Evolutionary conservation across 2,113 vertebrate species (phyloP), one percentile per base, ranked within the genome.

Genomic region (Mesembrinibis cayennensis): DNA sequence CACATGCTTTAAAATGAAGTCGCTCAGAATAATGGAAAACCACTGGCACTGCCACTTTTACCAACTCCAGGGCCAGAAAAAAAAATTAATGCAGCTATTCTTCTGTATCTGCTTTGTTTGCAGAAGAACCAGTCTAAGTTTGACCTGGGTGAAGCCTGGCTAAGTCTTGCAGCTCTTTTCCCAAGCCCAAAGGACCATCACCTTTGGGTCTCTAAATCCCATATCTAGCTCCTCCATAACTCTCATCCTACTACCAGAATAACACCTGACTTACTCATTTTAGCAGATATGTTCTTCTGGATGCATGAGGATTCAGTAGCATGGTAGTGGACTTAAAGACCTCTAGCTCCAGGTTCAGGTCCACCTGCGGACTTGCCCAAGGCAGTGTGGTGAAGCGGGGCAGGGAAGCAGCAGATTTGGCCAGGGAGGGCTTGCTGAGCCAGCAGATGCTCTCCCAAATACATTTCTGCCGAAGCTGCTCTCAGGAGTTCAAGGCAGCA

Each of bases 331-430:
- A 45, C 4, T 58, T 62, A 6, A 67, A 66, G 7, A 10, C 30
- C 34, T 84, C 10, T 6, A n/a, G 49, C 9, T 50, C 18, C 55
- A 34, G 70, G 26, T 47, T 32, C 61, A 62, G 34, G 12, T 58
- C 42, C 50, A 47, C 11, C 22, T 26, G 38, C 36, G 82, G 66
- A 29, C 32, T 36, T 80, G 16, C 40, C 25, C 1, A 6, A 36
- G 45, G 63, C 40, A 30, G 8, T 0, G 1, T 32, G 42, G 27
- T 3, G 4, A 87, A 73, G 9, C 0, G 0, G 55, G 42, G 40
- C 30, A 92, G 40, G 14, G 13, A 72, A 89, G 32, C 13, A 81
- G 59, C 26, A 62, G 26, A 13, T 90, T 18, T 71, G 47, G 50
- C 27, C 42, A 38, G 13, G 20, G 30, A 94, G 26, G 30, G 3